phyloP scores from a whole-genome alignment of 2,113 vertebrate species.

The Aix galericulata region DNA sequence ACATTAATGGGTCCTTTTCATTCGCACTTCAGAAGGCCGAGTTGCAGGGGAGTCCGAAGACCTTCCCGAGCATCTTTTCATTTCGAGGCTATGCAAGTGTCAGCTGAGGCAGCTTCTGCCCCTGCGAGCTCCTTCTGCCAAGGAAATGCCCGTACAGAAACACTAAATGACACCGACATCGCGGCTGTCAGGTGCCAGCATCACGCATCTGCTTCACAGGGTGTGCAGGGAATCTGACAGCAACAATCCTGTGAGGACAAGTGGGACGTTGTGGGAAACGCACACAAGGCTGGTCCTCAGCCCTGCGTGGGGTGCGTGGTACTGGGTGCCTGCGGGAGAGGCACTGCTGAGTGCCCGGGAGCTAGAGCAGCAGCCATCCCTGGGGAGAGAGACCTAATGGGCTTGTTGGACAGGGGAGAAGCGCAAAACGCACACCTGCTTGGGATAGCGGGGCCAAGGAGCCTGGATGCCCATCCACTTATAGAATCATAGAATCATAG shows the following conservation, averaged over 20 bases:
- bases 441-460: background rate
- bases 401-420: background rate
- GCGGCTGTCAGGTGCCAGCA: background rate
- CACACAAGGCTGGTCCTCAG: background rate
- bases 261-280: background rate
- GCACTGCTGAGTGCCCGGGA: background rate
- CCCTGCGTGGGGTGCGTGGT: background rate
- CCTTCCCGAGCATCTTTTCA: background rate
- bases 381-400: background rate
- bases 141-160: background rate
- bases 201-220: fast-evolving
- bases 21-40: constrained; percentile 18
- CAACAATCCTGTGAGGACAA: background rate
- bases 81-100: background rate
- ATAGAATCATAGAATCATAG: too few relatives aligned
- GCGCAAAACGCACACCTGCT: background rate
- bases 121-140: background rate
- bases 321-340: fast-evolving
- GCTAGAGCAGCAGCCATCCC: background rate
- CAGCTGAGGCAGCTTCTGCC: fast-evolving
- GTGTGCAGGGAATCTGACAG: fast-evolving
- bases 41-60: background rate
- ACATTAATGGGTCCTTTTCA: constrained; percentile 41
- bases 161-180: fast-evolving
- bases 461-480: fast-evolving